Evolutionary conservation across 2,797 vertebrate genomes (phyloP).

Genomic region (Etheostoma nigrum): DNA sequence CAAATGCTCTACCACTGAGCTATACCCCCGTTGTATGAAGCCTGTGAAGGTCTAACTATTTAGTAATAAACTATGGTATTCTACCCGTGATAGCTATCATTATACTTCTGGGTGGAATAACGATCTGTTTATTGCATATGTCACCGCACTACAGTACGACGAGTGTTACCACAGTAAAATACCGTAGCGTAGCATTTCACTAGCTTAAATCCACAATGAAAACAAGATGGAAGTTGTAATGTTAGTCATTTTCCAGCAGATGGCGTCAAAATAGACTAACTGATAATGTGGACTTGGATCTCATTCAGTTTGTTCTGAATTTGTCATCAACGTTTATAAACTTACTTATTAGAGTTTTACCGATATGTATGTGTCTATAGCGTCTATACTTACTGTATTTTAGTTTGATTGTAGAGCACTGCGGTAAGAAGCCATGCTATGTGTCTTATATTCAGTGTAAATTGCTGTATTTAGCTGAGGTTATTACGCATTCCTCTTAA

Average conservation of each 20-base stretch:
- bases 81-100: too few species aligned
- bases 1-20: slow-evolving; percentile 86
- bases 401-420: background rate
- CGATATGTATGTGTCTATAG: accelerated
- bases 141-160: background rate
- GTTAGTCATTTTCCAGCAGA: background rate
- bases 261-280: slow-evolving; percentile 17
- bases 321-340: background rate
- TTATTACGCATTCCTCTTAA: slow-evolving; percentile 9
- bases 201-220: accelerated
- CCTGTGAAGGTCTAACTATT: accelerated
- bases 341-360: background rate
- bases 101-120: too few species aligned
- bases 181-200: too few species aligned
- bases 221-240: slow-evolving; percentile 4
- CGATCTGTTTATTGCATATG: too few species aligned
- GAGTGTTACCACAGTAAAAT: background rate
- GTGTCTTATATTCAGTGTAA: background rate
- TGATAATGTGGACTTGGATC: background rate
- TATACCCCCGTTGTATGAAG: slow-evolving; percentile 75
- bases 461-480: slow-evolving; percentile 68
- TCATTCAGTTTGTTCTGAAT: background rate
- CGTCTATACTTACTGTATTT: background rate
- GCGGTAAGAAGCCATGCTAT: background rate
- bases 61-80: accelerated